phyloP scores from a whole-genome alignment of 2,888 invertebrate species.

The Sipha maydis region DNA sequence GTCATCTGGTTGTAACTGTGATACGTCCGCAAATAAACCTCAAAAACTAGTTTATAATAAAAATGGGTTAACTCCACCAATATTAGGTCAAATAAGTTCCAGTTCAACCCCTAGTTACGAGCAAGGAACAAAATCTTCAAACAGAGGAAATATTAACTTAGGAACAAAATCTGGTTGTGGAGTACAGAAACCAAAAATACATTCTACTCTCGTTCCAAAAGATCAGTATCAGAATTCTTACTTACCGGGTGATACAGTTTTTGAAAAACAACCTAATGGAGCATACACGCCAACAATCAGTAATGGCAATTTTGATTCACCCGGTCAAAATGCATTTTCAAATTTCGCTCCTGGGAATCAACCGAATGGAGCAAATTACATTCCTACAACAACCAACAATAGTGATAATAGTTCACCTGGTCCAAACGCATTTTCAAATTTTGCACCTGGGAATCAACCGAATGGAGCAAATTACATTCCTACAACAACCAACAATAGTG shows the following conservation, averaged over 20 bases:
- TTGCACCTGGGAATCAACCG: constrained; percentile 26
- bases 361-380: background rate
- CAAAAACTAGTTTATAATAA: too few relatives aligned
- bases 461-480: background rate
- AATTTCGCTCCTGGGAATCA: constrained; percentile 29
- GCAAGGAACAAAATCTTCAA: background rate
- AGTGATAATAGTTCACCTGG: background rate
- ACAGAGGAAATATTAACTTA: background rate
- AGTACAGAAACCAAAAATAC: constrained; percentile 12
- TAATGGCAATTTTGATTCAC: background rate
- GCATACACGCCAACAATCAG: background rate
- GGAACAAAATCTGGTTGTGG: background rate
- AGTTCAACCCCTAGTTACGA: background rate
- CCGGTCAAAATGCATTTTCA: background rate
- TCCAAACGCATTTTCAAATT: constrained; percentile 21
- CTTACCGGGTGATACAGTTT: background rate
- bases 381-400: background rate
- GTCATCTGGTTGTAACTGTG: background rate
- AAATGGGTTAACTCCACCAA: background rate
- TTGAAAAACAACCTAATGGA: background rate
- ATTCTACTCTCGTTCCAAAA: constrained; percentile 41
- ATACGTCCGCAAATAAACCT: background rate
- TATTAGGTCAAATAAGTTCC: background rate
- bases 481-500: background rate
- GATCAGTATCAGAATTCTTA: constrained; percentile 35